Conservation (phyloP, 2,888 invertebrate species). For the Chrysotoxum bicinctum region DNA sequence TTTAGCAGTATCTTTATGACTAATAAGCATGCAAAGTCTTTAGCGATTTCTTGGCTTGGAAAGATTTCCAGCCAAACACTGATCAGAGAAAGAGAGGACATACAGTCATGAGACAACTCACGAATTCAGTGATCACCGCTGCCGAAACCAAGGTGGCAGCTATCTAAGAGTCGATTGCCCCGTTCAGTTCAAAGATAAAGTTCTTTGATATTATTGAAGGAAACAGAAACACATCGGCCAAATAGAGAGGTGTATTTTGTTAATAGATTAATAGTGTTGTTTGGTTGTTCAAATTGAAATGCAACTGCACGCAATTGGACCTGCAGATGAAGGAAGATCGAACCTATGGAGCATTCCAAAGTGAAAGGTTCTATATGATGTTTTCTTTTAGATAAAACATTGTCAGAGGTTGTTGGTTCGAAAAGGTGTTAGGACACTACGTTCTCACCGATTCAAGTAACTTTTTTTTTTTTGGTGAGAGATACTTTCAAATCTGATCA, state of each 20-base stretch:
- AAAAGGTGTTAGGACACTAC: background rate
- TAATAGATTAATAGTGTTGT: conserved; percentile 64
- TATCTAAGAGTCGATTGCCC: conserved; percentile 42
- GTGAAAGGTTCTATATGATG: background rate
- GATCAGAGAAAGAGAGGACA: conserved; percentile 24
- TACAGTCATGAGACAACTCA: background rate
- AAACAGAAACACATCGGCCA: background rate
- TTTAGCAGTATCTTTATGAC: conserved; percentile 63
- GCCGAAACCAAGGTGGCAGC: conserved; percentile 6
- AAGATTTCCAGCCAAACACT: background rate
- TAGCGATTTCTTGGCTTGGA: conserved; percentile 18
- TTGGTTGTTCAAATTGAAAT: conserved; percentile 49
- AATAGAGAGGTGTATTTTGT: conserved; percentile 57
- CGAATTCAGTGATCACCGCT: conserved; percentile 19
- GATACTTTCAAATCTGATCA: background rate
- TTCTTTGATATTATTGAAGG: conserved; percentile 26
- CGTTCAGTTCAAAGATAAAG: conserved; percentile 20
- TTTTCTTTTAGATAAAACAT: background rate
- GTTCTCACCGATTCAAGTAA: background rate
- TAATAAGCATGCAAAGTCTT: conserved; percentile 61
- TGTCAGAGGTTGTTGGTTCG: background rate
- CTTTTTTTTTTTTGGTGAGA: background rate
- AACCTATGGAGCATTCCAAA: background rate
- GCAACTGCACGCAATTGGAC: conserved; percentile 51
- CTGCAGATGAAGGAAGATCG: background rate